A percentile compares a stretch with the other conserved stretches of the same genome.
phyloP scores from a whole-genome alignment of 2,797 vertebrate genomes.

The Sebastes vulpes region DNA sequence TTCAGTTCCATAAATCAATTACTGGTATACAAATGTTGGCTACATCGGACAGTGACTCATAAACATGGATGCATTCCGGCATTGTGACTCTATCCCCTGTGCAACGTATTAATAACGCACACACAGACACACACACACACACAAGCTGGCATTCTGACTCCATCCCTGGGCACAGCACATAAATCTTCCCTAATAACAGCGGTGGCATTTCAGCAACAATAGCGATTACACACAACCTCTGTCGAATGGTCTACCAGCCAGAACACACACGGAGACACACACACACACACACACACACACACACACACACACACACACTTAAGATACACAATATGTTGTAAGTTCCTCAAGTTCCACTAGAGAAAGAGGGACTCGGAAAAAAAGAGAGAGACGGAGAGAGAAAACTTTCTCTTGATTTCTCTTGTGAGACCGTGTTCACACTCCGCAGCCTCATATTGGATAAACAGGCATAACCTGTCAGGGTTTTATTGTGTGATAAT shows the following conservation, averaged over 20 bases:
- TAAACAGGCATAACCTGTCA: not conserved
- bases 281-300: constrained; percentile 4
- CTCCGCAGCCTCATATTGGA: not conserved
- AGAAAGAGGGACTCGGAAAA: constrained; percentile 12
- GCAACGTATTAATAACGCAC: constrained; percentile 70
- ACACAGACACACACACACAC: constrained; percentile 18
- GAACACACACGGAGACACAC: constrained; percentile 55
- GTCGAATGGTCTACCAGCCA: constrained; percentile 70
- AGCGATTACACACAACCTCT: constrained; percentile 83
- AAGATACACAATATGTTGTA: constrained; percentile 43
- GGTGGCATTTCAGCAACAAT: constrained; percentile 85
- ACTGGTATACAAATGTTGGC: constrained; percentile 37
- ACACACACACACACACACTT: not conserved
- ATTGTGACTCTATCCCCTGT: constrained; percentile 64
- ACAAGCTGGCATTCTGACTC: constrained; percentile 74
- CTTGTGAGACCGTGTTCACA: constrained; percentile 15
- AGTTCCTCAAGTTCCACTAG: constrained; percentile 32
- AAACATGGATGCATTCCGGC: constrained; percentile 65
- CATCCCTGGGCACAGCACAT: constrained; percentile 78
- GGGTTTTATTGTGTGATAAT: not conserved
- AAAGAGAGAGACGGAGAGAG: not conserved
- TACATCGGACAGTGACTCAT: constrained; percentile 64
- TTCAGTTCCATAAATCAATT: constrained; percentile 47
- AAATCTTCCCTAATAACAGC: constrained; percentile 85
- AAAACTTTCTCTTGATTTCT: constrained; percentile 33